phyloP scores from a whole-genome alignment of 2,797 vertebrate species.

The Silurus aristotelis region DNA sequence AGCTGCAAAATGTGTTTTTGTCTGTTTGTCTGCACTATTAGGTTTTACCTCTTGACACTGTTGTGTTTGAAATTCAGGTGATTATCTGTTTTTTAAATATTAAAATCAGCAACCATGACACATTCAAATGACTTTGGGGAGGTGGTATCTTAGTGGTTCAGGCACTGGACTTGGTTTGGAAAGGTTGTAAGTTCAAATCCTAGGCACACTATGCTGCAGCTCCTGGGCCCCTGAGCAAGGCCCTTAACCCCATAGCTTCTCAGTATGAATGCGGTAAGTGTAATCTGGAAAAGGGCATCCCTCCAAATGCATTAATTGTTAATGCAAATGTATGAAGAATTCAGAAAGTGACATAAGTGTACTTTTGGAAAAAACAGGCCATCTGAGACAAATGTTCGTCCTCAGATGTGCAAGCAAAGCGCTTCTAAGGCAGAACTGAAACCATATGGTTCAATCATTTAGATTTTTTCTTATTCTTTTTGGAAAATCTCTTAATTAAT shows the following conservation, averaged over 20 bases:
- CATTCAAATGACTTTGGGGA: not conserved
- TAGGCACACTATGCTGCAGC: too few species aligned
- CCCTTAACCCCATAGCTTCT: too few species aligned
- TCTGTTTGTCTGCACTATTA: not conserved
- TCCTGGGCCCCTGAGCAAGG: too few species aligned
- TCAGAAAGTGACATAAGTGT: not conserved
- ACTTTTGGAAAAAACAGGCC: not conserved
- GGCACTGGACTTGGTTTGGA: too few species aligned
- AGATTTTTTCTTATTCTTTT: not conserved
- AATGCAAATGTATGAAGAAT: not conserved
- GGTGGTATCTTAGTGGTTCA: too few species aligned
- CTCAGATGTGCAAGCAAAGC: not conserved
- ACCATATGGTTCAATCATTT: not conserved
- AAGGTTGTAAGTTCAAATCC: too few species aligned
- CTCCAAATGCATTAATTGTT: too few species aligned
- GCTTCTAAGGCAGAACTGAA: not conserved
- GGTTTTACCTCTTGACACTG: too few species aligned
- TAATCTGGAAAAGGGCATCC: too few species aligned
- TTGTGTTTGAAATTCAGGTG: not conserved
- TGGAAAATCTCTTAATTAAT: not conserved
- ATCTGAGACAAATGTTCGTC: not conserved
- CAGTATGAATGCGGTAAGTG: too few species aligned
- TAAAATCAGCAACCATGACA: too few species aligned
- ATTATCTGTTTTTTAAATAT: not conserved
- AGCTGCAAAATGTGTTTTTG: not conserved